Evolutionary conservation across 2,113 vertebrate species (phyloP).

Genomic region (Pachyramphus minor): DNA sequence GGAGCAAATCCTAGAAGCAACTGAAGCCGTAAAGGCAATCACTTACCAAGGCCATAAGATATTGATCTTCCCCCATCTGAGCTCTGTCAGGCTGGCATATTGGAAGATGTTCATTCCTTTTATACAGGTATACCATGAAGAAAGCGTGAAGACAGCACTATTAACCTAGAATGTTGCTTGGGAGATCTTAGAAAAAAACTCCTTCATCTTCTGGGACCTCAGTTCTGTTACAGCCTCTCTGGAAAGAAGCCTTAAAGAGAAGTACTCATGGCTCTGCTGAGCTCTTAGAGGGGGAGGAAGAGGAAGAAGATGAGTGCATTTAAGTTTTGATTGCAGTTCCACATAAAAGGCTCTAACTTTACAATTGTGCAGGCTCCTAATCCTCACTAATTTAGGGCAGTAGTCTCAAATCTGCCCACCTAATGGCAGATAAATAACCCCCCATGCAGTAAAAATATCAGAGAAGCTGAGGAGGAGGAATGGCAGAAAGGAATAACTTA

Average conservation of each 20-base stretch:
- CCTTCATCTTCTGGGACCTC: conserved; percentile 7
- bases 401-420: background rate
- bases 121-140: conserved; percentile 20
- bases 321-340: background rate
- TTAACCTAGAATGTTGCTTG: conserved; percentile 18
- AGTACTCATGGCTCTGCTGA: background rate
- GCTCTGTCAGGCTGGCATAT: background rate
- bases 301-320: background rate
- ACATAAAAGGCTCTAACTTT: background rate
- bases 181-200: conserved; percentile 24
- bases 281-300: background rate
- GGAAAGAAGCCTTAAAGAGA: conserved; percentile 21
- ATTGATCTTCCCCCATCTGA: conserved; percentile 23
- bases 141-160: conserved; percentile 5
- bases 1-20: conserved; percentile 28
- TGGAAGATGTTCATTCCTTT: conserved; percentile 31
- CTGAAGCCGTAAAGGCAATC: conserved; percentile 22
- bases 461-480: background rate
- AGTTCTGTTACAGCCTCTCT: background rate
- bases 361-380: background rate
- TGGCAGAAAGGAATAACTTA: background rate
- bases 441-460: background rate
- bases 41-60: conserved; percentile 27
- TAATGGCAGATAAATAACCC: background rate
- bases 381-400: background rate